phyloP scores from a whole-genome alignment of 2,797 vertebrate genomes.

The Sus cebifrons region DNA sequence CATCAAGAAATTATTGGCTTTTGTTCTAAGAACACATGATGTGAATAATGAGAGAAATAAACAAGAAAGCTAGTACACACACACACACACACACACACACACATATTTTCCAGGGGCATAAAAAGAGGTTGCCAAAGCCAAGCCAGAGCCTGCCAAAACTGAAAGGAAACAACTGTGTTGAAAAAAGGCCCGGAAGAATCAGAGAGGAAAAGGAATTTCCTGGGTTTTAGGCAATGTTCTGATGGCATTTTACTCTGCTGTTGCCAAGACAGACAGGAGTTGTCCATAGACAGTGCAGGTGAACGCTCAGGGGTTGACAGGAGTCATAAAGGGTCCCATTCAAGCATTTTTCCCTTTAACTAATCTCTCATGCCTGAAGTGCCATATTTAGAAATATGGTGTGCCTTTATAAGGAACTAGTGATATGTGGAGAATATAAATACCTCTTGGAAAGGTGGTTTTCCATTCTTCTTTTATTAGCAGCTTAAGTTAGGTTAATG shows the following conservation, averaged over 20 bases:
- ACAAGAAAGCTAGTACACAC: conserved; percentile 68
- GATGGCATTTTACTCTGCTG: background rate
- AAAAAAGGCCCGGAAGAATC: conserved; percentile 50
- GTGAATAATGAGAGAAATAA: conserved; percentile 75
- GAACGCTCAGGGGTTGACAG: background rate
- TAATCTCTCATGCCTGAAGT: background rate
- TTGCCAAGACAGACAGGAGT: background rate
- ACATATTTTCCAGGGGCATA: conserved; percentile 46
- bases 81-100: conserved; percentile 55
- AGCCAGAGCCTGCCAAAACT: conserved; percentile 60
- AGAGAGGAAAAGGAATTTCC: conserved; percentile 43
- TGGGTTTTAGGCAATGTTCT: background rate
- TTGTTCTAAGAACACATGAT: conserved; percentile 81
- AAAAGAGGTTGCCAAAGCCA: conserved; percentile 56
- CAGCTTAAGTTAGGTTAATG: conserved; percentile 30
- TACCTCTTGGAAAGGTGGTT: conserved; percentile 20
- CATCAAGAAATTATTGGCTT: conserved; percentile 72
- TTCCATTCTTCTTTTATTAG: background rate
- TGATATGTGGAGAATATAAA: background rate
- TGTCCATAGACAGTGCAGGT: no score
- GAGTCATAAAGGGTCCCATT: background rate
- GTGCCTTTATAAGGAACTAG: conserved; percentile 5
- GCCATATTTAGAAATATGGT: background rate
- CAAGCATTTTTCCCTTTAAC: background rate
- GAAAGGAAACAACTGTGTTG: conserved; percentile 65